A percentile compares a stretch with the other conserved stretches of the same genome.
phyloP scores from a whole-genome alignment of 2,113 vertebrate genomes.

The Catharus bicknelli region DNA sequence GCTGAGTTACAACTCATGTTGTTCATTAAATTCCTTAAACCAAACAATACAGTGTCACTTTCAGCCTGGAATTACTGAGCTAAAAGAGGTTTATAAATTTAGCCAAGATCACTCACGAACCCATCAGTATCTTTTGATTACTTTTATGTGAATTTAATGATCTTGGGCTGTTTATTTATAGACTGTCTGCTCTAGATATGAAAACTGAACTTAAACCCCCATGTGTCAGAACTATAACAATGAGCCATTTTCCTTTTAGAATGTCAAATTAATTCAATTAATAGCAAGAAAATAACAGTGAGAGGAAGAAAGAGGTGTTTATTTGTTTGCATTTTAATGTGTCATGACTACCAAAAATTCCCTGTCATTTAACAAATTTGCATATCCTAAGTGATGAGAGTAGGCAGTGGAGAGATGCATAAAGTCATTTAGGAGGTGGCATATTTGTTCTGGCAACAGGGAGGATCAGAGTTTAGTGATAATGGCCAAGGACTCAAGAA shows the following conservation, averaged over 20 bases:
- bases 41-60: background rate
- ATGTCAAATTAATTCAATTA: background rate
- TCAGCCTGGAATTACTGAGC: background rate
- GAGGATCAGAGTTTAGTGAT: background rate
- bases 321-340: background rate
- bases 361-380: background rate
- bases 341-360: background rate
- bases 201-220: background rate
- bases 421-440: background rate
- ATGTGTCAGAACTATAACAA: background rate
- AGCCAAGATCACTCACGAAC: background rate
- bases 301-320: background rate
- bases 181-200: background rate
- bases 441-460: background rate
- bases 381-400: background rate
- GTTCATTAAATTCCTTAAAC: background rate
- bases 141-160: background rate
- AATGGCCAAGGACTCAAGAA: background rate
- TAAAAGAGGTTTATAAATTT: background rate
- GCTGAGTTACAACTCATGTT: background rate
- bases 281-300: background rate
- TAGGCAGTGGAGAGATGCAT: background rate
- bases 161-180: background rate
- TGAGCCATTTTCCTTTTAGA: background rate
- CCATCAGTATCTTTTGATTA: background rate